Evolutionary conservation across 1,140 invertebrate genomes (phyloP), one percentile per base, ranked within the genome.

Genomic region (Sweltsa coloradensis): DNA sequence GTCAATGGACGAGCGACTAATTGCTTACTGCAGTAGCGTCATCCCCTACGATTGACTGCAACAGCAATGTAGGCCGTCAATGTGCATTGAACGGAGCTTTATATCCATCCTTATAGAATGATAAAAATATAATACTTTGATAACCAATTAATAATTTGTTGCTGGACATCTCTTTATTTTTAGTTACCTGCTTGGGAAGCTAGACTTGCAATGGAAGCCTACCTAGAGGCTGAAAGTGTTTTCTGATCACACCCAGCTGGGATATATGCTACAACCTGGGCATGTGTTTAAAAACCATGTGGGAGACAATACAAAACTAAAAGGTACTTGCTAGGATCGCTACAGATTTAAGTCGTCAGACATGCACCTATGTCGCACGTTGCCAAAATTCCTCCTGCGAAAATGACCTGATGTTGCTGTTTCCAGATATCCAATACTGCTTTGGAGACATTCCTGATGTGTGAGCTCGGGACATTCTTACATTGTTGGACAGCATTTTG

Each of bases 131-230:
- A n/a, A n/a, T n/a, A n/a, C n/a, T n/a, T n/a, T n/a, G n/a, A n/a
- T n/a, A n/a, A n/a, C 51, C 49, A 34, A 46, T 45, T 50, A 31
- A 29, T 41, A 48, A 45, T 18, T 51, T 25, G 40, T 29, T 45
- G 37, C 9, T 49, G 44, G 44, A 34, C 41, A 44, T 36, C n/a
- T n/a, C n/a, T n/a, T n/a, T n/a, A n/a, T 61, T 58, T n/a, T 49
- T 85, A 86, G 50, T 85, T 82, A 63, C 67, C 84, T 34, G 69
- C 89, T 57, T 83, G 81, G 1, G 70, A 80, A 49, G 84, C 85
- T 58, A 76, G 76, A 51, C 71, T 81, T 52, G 81, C 89, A 0
- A 65, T 87, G 34, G 83, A 86, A 56, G 77, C 83, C 1, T 92
- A 85, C 60, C 65, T 76, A 31, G 81, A 90, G 64, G 84, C 85